phyloP scores from a whole-genome alignment of 2,113 vertebrate genomes.

The Sphaerodactylus townsendi region DNA sequence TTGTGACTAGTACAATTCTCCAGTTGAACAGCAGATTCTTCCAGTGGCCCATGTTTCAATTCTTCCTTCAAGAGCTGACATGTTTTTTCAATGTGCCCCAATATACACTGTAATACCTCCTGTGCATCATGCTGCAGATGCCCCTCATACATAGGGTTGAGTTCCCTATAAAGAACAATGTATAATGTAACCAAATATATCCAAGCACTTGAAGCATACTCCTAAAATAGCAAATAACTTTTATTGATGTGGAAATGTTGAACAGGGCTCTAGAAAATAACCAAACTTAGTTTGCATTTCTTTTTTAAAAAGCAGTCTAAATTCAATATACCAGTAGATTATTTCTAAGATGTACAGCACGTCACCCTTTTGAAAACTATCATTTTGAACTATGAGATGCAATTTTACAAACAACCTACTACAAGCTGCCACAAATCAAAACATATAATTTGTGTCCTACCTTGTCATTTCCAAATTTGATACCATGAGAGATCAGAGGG shows the following conservation, averaged over 20 bases:
- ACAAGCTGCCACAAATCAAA: accelerated
- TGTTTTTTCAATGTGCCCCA: conserved; percentile 94
- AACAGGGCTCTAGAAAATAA: background rate
- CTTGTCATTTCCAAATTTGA: background rate
- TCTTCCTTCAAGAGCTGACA: conserved; percentile 90
- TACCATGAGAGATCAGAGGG: background rate
- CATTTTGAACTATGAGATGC: background rate
- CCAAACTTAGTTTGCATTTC: background rate
- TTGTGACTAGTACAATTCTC: conserved; percentile 41
- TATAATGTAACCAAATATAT: background rate
- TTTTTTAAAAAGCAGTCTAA: background rate
- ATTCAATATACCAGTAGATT: background rate
- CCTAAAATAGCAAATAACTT: background rate
- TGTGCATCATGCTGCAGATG: conserved; percentile 97
- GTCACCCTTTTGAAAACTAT: background rate
- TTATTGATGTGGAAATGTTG: background rate
- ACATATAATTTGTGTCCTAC: accelerated
- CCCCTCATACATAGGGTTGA: conserved; percentile 99
- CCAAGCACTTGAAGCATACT: background rate
- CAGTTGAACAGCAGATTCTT: conserved; percentile 44
- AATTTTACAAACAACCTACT: background rate
- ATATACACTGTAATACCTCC: conserved; percentile 95
- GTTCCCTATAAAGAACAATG: conserved; percentile 76
- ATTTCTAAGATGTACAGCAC: background rate
- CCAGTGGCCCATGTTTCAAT: conserved; percentile 61